Evolutionary conservation across 2,888 invertebrate species (phyloP).

Genomic region (Beris chalybata): DNA sequence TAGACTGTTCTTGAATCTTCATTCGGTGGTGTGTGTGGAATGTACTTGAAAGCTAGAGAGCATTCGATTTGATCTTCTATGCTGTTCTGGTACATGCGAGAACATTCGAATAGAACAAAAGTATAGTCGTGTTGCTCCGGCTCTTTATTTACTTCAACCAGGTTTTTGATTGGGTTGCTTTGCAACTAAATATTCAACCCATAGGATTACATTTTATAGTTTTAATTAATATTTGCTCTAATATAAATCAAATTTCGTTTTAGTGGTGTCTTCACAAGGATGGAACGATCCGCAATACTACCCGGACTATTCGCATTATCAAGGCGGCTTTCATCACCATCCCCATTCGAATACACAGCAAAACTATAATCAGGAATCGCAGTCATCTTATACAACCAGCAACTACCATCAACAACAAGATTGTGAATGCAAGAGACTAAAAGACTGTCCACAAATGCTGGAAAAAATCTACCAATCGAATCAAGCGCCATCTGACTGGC

Average conservation of each 20-base stretch:
- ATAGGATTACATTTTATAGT: too few relatives aligned
- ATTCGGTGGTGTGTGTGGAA: too few relatives aligned
- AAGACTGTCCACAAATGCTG: constrained; percentile 47
- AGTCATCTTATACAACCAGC: background rate
- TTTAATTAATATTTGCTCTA: too few relatives aligned
- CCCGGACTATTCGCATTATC: constrained; percentile 19
- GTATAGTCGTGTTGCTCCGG: too few relatives aligned
- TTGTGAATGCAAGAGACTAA: constrained; percentile 50
- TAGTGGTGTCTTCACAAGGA: constrained; percentile 20
- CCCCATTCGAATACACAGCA: background rate
- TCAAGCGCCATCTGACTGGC: constrained; percentile 41
- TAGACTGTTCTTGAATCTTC: too few relatives aligned
- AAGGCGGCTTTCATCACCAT: constrained; percentile 7
- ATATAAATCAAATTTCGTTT: background rate
- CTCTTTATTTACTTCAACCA: too few relatives aligned
- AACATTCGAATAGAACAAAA: too few relatives aligned
- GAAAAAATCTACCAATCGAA: constrained; percentile 43
- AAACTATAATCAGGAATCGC: background rate
- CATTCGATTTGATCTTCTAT: too few relatives aligned
- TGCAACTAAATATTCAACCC: too few relatives aligned
- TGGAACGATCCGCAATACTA: constrained; percentile 18
- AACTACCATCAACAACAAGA: constrained; percentile 8
- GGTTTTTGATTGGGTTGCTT: too few relatives aligned
- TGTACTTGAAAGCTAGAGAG: too few relatives aligned
- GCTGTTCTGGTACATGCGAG: too few relatives aligned